Evolutionary conservation across 1,140 invertebrate species (phyloP), one percentile per base, ranked within the genome.

Genomic region (Drosophila sturtevanti): DNA sequence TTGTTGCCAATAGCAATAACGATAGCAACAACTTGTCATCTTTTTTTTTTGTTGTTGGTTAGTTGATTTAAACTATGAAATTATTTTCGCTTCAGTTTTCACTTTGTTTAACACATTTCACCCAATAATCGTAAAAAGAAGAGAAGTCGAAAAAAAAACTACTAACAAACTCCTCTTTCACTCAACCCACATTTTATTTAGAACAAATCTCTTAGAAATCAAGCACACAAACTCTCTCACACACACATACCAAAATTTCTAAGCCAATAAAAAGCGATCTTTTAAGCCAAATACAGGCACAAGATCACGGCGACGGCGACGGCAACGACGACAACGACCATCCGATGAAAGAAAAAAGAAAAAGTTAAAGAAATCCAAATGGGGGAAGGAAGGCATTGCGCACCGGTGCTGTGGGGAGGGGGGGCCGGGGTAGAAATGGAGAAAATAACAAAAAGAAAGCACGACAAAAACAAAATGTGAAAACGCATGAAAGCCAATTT

Each of bases 391-490:
- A 62, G 27, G 27, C 70, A 69, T 6, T 48, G 48, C 61, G 44
- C 18, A 9, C 14, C 7, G 41, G 11, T 10, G 14, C n/a, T 24
- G 4, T 24, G 24, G 22, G 41, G 3, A 14, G 38, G 60, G 1
- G 14, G 38, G 4, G 6, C 1, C 0, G 41, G 41, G 14, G 16
- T 0, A 21, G 37, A 51, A 73, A 38, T 18, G 38, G 24, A 48
- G 27, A 37, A 48, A 63, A 63, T 55, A 21, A 68, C 41, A 73
- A 87, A 87, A 87, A 82, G 84, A 87, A 87, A 87, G 84, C 84
- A 87, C 79, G 84, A 89, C 84, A 87, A 89, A 89, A 89, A 89
- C 84, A 89, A 89, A 89, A 89, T 89, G 84, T 89, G 85, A 89
- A 87, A 87, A 87, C 84, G 79, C 84, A 89, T 89, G 84, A 87